Evolutionary conservation across 2,113 vertebrate species (phyloP), one percentile per base, ranked within the genome.

Genomic region (Crotalus viridis): DNA sequence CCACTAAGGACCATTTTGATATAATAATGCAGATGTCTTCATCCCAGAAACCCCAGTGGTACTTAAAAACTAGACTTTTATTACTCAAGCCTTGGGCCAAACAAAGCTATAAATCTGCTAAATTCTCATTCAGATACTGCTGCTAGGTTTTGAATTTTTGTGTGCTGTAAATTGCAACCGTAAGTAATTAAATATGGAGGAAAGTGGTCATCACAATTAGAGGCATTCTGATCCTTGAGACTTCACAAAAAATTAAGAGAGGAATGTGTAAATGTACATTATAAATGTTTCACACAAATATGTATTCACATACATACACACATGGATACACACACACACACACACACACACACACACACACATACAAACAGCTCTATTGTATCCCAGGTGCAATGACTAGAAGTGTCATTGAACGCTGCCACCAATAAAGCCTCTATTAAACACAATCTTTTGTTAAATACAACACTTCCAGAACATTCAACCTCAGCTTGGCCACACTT

Each of bases 21-120:
- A 97, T 96, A 98, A 97, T 97, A 98, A 98, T 98, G 97, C 98
- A 98, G 98, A 97, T 97, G 97, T 97, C 98, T 98, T 97, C 97
- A 97, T 98, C 97, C 96, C 95, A 96, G 97, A 98, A 98, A 96
- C 97, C 97, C 97, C 96, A 86, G 74, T 97, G 97, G 97, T 98
- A 98, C 97, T 98, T 98, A 98, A 97, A 92, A 98, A 94, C 94
- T 95, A 94, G 95, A 94, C 95, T 97, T 98, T 98, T 98, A 98
- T 98, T 98, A 97, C 97, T 97, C 96, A 93, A 97, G 97, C 98
- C 95, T 94, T 97, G 96, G 97, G 98, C 97, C 95, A 97, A 97
- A 96, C 95, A 96, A 97, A 98, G 96, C 96, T 96, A 97, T 98
- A 98, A 98, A 97, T 96, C 96, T 97, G 94, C 94, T 97, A 95